A percentile compares a stretch with the other conserved stretches of the same genome.
Conservation (phyloP, 2,113 vertebrate genomes). For the Pterocles burchelli region DNA sequence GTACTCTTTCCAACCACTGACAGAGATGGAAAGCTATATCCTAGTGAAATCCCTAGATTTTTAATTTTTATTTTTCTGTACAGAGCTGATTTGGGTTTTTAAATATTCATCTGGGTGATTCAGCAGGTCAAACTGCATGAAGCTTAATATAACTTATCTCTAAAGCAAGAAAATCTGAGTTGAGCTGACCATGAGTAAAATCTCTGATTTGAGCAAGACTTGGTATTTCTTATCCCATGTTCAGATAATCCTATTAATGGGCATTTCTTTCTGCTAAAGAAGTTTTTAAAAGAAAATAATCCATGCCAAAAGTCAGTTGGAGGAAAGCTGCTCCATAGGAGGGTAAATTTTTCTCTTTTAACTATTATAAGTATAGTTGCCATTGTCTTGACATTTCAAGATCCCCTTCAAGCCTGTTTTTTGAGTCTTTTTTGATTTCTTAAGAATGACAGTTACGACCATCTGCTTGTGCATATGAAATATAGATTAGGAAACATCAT, state of each 20-base stretch:
- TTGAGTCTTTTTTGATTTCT: background rate
- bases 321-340: background rate
- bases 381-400: background rate
- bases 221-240: background rate
- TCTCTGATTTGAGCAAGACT: background rate
- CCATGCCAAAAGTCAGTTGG: background rate
- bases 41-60: background rate
- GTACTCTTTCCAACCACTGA: background rate
- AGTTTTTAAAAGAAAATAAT: background rate
- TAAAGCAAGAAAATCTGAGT: background rate
- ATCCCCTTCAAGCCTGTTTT: background rate
- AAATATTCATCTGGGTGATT: background rate
- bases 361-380: background rate
- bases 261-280: background rate
- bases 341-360: background rate
- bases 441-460: background rate
- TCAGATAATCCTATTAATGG: slow-evolving; percentile 2
- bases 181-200: background rate
- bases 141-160: background rate
- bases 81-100: background rate
- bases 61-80: background rate
- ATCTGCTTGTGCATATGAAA: background rate
- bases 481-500: background rate
- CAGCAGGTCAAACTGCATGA: background rate
- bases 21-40: background rate